Percentiles rank a stretch among this genome's conserved stretches.
These are phyloP conservation scores for Alligator sinensis DNA, from an alignment of 2,113 vertebrate species.

Conservation along the genomic window DNA sequence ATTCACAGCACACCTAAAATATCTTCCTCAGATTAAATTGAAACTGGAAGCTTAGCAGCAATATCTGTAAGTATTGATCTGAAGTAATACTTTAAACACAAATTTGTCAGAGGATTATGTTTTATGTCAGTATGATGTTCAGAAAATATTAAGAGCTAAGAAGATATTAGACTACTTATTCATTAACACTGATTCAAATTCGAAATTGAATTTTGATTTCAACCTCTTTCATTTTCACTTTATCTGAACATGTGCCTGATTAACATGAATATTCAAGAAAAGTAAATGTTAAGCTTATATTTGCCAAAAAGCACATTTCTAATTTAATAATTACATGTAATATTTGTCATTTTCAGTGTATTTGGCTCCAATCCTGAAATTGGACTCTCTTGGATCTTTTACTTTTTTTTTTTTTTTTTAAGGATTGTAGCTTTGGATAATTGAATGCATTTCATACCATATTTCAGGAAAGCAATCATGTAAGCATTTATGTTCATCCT, in stretches of 20 bases:
- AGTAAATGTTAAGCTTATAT: slow-evolving; percentile 62
- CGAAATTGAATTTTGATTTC: slow-evolving; percentile 45
- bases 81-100: slow-evolving; percentile 37
- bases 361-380: slow-evolving; percentile 21
- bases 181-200: slow-evolving; percentile 48
- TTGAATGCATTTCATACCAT: neutral
- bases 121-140: slow-evolving; percentile 25
- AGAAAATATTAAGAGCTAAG: slow-evolving; percentile 28
- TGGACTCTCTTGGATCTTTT: neutral
- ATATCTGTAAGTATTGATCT: slow-evolving; percentile 47
- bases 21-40: slow-evolving; percentile 29
- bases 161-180: neutral
- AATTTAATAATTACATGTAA: slow-evolving; percentile 67
- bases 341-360: slow-evolving; percentile 52
- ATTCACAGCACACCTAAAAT: slow-evolving; percentile 19
- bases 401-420: neutral
- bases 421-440: neutral
- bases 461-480: neutral
- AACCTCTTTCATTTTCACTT: slow-evolving; percentile 52
- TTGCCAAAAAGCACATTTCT: slow-evolving; percentile 54
- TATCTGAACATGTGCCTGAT: slow-evolving; percentile 48
- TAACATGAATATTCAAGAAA: slow-evolving; percentile 32
- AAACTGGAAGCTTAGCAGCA: neutral
- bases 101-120: slow-evolving; percentile 47
- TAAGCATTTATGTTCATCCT: neutral